Evolutionary conservation across 2,888 invertebrate genomes (phyloP).

Genomic region (Tanypteryx hageni): DNA sequence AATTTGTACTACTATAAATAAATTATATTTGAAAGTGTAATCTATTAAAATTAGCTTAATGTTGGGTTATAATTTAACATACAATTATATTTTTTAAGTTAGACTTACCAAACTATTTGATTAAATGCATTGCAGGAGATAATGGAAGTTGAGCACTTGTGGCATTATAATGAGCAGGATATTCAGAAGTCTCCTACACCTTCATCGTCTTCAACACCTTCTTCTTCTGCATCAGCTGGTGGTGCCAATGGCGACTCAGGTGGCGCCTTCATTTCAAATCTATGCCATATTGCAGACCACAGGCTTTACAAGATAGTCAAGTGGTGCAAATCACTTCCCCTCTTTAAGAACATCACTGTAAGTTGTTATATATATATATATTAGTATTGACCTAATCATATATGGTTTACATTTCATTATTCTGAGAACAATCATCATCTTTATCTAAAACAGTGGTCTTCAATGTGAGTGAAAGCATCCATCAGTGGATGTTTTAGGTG

Average conservation of each 20-base stretch:
- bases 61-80: conserved; percentile 49
- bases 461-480: no score
- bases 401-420: no score
- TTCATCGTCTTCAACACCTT: conserved; percentile 70
- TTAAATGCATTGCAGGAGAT: conserved; percentile 82
- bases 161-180: conserved; percentile 95
- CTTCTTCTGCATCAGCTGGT: conserved; percentile 75
- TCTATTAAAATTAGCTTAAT: neutral
- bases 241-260: conserved; percentile 88
- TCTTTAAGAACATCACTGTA: conserved; percentile 97
- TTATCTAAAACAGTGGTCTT: no score
- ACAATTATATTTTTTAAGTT: conserved; percentile 62
- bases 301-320: conserved; percentile 97
- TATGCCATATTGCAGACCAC: conserved; percentile 96
- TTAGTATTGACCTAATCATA: no score
- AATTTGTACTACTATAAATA: neutral
- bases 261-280: conserved; percentile 91
- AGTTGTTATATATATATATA: conserved; percentile 74
- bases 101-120: conserved; percentile 41
- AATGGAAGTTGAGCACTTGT: conserved; percentile 96
- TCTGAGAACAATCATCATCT: no score
- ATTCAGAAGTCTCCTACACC: conserved; percentile 50
- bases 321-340: conserved; percentile 98
- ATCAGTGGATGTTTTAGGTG: no score
- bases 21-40: conserved; percentile 66